Evolutionary conservation across 2,888 invertebrate genomes (phyloP).

Genomic region (Ephialtes manifestator): DNA sequence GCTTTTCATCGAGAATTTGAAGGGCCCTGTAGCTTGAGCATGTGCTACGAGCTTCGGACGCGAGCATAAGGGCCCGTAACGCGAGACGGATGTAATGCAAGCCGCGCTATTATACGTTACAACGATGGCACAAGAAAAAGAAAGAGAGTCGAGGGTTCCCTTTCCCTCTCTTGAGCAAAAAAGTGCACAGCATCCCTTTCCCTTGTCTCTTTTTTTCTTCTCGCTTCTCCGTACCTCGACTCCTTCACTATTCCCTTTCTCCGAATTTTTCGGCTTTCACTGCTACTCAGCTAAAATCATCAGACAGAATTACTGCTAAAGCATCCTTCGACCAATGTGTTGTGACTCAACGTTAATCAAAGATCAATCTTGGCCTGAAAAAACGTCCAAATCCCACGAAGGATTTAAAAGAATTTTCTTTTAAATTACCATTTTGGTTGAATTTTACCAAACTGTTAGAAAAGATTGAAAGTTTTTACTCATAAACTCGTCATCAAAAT

Average conservation of each 20-base stretch:
- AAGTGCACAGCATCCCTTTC: constrained; percentile 78
- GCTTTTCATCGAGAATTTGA: constrained; percentile 73
- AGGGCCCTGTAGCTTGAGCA: constrained; percentile 73
- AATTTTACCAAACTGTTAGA: background rate
- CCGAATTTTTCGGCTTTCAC: constrained; percentile 42
- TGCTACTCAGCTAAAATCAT: constrained; percentile 28
- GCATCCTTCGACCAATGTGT: constrained; percentile 8
- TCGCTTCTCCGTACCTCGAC: constrained; percentile 21
- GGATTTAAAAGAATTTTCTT: background rate
- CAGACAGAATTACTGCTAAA: background rate
- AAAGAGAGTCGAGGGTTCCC: constrained; percentile 28
- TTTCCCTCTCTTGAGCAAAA: constrained; percentile 69
- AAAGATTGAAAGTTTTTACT: no score
- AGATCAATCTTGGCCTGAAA: background rate
- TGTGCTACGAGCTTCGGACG: constrained; percentile 40
- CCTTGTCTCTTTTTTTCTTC: constrained; percentile 69
- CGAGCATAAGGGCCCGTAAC: constrained; percentile 75
- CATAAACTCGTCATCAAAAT: no score
- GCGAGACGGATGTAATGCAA: constrained; percentile 85
- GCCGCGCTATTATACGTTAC: constrained; percentile 84
- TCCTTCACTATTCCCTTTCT: constrained; percentile 22
- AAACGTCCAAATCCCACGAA: constrained; percentile 5
- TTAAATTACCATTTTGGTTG: background rate
- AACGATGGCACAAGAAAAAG: constrained; percentile 71
- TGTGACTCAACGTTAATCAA: constrained; percentile 34